Percentiles rank a stretch among this genome's conserved stretches.
phyloP scores from a whole-genome alignment of 2,113 vertebrate genomes.

The Cololabis saira region DNA sequence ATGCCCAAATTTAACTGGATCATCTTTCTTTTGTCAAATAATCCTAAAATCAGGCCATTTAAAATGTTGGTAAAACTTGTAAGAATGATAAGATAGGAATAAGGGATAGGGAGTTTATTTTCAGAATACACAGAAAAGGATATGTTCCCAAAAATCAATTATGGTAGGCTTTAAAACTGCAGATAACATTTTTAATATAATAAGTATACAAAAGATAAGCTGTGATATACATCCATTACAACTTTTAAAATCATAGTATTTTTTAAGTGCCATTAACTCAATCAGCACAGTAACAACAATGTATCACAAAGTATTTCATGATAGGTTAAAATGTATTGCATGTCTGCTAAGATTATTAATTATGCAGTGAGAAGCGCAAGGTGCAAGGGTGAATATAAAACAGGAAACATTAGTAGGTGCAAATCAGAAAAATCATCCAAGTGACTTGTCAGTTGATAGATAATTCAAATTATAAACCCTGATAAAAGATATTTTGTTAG shows the following conservation, averaged over 20 bases:
- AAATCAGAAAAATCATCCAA: constrained; percentile 62
- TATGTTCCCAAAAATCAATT: neutral
- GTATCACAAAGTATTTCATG: constrained; percentile 1
- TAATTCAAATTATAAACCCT: constrained; percentile 42
- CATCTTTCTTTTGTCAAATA: no score
- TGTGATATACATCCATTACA: no score
- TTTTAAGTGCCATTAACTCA: neutral
- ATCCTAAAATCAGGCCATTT: no score
- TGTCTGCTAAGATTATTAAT: constrained; percentile 27
- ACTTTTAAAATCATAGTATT: neutral
- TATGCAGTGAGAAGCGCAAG: constrained; percentile 53
- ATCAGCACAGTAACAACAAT: constrained; percentile 14
- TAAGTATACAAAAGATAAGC: neutral
- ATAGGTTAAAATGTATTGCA: constrained; percentile 34
- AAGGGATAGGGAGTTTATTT: no score
- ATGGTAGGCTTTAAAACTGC: neutral
- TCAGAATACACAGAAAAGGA: no score
- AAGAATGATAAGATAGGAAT: no score
- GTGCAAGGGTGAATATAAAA: constrained; percentile 68
- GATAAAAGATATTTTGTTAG: constrained; percentile 71
- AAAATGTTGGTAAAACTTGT: no score
- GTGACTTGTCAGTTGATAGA: constrained; percentile 31
- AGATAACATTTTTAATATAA: neutral
- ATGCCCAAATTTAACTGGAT: no score
- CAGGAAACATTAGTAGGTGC: constrained; percentile 77